phyloP scores from a whole-genome alignment of 2,888 invertebrate species.

The Daptonema setosum region DNA sequence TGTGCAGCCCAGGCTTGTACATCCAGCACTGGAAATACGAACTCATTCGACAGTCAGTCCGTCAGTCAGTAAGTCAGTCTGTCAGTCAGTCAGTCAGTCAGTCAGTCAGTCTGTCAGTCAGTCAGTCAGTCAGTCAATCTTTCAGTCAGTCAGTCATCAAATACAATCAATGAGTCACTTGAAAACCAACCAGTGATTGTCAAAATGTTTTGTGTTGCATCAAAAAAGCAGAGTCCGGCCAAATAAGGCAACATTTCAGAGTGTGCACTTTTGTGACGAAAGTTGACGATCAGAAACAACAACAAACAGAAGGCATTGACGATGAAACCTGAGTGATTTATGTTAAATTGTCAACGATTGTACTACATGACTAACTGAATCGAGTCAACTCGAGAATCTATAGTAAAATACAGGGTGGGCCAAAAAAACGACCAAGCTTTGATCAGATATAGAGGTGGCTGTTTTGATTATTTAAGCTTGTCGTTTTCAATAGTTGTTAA shows the following conservation, averaged over 20 bases:
- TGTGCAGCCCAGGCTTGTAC: not conserved
- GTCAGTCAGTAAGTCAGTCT: too few species aligned
- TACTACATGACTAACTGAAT: too few species aligned
- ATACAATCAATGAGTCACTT: not conserved
- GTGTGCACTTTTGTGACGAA: not conserved
- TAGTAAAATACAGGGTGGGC: too few species aligned
- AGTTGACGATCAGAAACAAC: not conserved
- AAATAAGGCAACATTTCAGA: not conserved
- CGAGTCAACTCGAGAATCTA: too few species aligned
- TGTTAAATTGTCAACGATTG: too few species aligned
- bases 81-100: too few species aligned
- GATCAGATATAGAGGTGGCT: too few species aligned
- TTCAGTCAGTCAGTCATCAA: not conserved
- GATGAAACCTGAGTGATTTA: too few species aligned
- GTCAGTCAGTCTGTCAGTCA: not conserved
- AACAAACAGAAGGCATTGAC: not conserved
- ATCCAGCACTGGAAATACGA: not conserved
- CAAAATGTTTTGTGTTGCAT: not conserved
- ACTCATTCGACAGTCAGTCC: too few species aligned
- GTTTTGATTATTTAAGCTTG: too few species aligned
- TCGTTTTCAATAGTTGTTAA: too few species aligned
- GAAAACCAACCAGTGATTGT: not conserved
- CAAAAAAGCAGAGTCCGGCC: slow-evolving; percentile 2
- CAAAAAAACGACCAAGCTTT: too few species aligned
- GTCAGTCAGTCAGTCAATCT: not conserved